Percentiles rank a stretch among this genome's conserved stretches.
Conservation (phyloP, 2,113 vertebrate genomes). For the Platysternon megacephalum region DNA sequence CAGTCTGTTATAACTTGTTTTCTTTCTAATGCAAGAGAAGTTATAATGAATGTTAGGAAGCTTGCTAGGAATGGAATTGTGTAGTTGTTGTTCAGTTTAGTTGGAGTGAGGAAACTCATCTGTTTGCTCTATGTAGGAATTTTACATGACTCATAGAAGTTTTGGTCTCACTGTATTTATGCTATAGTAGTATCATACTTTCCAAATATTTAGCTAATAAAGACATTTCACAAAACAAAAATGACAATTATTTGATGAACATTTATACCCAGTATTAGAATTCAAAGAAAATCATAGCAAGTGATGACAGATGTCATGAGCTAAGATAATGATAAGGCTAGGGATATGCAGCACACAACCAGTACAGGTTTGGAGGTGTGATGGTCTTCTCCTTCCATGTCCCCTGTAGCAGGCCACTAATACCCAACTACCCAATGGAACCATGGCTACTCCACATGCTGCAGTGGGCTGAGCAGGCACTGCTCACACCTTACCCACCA, state of each 20-base stretch:
- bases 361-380: background rate
- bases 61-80: background rate
- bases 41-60: background rate
- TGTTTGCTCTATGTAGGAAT: background rate
- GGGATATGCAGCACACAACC: background rate
- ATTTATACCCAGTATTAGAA: rapidly evolving
- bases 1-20: background rate
- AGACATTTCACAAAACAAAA: background rate
- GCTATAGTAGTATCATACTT: rapidly evolving
- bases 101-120: background rate
- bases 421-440: background rate
- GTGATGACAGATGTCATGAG: rapidly evolving
- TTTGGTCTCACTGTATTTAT: background rate
- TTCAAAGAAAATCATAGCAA: background rate
- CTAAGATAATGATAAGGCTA: rapidly evolving
- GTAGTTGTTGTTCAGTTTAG: background rate
- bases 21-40: background rate
- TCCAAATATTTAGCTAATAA: rapidly evolving
- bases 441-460: rapidly evolving
- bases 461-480: background rate
- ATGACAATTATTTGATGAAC: background rate
- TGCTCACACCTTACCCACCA: background rate
- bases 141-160: background rate
- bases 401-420: rapidly evolving
- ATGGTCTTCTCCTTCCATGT: background rate